Percentiles rank a stretch among this genome's conserved stretches.
These are phyloP conservation scores for Ptychadena robeensis DNA, from an alignment of 2,797 vertebrate genomes.

Conservation along the genomic window DNA sequence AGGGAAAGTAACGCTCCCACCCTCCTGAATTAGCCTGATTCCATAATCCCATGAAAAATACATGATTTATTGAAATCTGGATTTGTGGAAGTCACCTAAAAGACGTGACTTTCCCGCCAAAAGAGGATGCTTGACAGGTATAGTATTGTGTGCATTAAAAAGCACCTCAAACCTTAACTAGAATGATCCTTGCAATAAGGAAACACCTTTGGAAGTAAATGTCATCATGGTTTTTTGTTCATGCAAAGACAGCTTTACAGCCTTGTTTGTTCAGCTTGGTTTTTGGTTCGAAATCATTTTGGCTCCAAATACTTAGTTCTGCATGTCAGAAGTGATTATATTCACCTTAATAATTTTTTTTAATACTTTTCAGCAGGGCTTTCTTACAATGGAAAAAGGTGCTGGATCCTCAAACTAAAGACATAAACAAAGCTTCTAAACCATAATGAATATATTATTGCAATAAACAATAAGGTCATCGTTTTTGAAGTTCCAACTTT, in stretches of 20 bases:
- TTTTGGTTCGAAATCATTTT: conserved; percentile 30
- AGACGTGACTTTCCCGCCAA: too few relatives aligned
- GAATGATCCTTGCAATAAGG: not conserved
- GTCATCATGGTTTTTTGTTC: conserved; percentile 34
- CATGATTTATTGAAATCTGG: too few relatives aligned
- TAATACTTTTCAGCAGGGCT: conserved; percentile 8
- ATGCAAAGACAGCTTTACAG: conserved; percentile 32
- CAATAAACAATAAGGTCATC: not conserved
- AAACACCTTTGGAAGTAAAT: conserved; percentile 28
- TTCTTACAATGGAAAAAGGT: not conserved
- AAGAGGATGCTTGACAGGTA: too few relatives aligned
- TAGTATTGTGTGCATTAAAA: not conserved
- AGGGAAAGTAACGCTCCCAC: too few relatives aligned
- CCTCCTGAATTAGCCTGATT: too few relatives aligned
- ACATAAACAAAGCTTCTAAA: conserved; percentile 6
- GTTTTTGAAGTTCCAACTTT: not conserved
- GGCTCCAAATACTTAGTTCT: conserved; percentile 19
- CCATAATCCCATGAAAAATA: too few relatives aligned
- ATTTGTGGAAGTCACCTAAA: too few relatives aligned
- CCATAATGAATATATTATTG: not conserved
- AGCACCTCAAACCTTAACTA: not conserved
- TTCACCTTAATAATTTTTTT: not conserved
- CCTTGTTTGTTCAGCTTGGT: conserved; percentile 37
- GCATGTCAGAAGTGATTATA: conserved; percentile 20
- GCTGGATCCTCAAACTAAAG: not conserved